Evolutionary conservation across 2,113 vertebrate genomes (phyloP), one percentile per base, ranked within the genome.

Genomic region (Neodon shergylaensis): DNA sequence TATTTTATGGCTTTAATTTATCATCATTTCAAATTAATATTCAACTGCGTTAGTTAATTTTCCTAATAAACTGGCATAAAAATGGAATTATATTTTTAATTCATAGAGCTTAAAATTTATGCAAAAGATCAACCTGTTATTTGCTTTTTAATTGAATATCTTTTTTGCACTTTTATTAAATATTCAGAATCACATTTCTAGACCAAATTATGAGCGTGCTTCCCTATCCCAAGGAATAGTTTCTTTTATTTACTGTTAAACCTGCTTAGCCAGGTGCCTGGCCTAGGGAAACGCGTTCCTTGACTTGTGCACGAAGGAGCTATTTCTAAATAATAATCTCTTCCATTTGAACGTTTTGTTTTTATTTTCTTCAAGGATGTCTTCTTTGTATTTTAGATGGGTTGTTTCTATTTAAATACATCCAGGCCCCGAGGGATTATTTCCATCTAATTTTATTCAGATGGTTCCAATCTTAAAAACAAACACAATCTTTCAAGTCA

Each of bases 401-500:
- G 33, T 74, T 95, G 39, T 88, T 97, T 95, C 74, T 87, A 79
- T 88, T 96, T 94, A 96, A 97, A 97, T 94, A 87, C 94, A 95
- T 96, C 94, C 95, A 97, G 49, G 87, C 97, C 96, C 89, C 91
- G 92, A 97, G 92, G 97, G 79, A 96, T 92, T 96, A 94, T 95
- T 95, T 96, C 90, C 87, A 97, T 89, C 82, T 97, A 97, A 96
- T 97, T 97, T 97, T 97, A 95, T 92, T 96, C 95, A 97, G 92
- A 96, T 96, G 91, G 91, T 93, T 96, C 65, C 86, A 97, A 95
- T 96, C 70, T 97, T 97, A 96, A 97, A 98, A 97, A 97, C 90
- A 97, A 97, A 95, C 86, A 83, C 28, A 97, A 97, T 98, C 89
- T 97, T 97, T 97, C 95, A 97, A 96, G 94, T 97, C 95, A 95